Conservation (phyloP, 2,797 vertebrate species). For the Eulemur rubriventer region DNA sequence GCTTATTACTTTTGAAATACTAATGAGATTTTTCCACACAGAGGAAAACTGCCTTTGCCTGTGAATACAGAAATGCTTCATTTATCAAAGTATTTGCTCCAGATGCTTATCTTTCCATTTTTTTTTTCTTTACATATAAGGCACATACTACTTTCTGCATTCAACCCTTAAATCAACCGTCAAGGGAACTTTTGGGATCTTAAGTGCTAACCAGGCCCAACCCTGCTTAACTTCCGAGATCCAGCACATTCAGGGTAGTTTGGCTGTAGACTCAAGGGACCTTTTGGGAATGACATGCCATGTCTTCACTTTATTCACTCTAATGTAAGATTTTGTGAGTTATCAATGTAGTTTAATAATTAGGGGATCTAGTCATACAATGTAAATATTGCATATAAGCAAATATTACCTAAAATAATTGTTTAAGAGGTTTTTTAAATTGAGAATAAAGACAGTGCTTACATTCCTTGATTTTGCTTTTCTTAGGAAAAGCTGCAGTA, state of each 20-base stretch:
- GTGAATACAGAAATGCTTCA: constrained; percentile 18
- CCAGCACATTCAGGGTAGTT: not conserved
- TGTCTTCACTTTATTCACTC: not conserved
- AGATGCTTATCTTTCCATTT: not conserved
- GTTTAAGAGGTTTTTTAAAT: not conserved
- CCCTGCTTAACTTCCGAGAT: not conserved
- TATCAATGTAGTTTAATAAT: not conserved
- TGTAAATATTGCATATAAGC: not conserved
- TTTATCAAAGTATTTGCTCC: constrained; percentile 2
- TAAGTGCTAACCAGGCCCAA: not conserved
- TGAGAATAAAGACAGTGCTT: not conserved
- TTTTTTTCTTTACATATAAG: not conserved
- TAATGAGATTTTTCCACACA: constrained; percentile 16
- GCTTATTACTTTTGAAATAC: constrained; percentile 50
- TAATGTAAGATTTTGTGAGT: not conserved
- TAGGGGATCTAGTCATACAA: not conserved
- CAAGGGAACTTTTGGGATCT: not conserved
- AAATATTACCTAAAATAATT: not conserved
- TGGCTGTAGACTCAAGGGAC: not conserved
- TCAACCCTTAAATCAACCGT: not conserved
- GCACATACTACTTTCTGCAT: not conserved
- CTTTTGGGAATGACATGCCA: not conserved
- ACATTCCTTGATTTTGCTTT: not conserved
- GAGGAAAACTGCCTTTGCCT: not conserved
- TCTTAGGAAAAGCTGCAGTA: not conserved